Base-by-base conservation (phyloP, 2,797 vertebrate genomes). In the Coreius guichenoti region DNA sequence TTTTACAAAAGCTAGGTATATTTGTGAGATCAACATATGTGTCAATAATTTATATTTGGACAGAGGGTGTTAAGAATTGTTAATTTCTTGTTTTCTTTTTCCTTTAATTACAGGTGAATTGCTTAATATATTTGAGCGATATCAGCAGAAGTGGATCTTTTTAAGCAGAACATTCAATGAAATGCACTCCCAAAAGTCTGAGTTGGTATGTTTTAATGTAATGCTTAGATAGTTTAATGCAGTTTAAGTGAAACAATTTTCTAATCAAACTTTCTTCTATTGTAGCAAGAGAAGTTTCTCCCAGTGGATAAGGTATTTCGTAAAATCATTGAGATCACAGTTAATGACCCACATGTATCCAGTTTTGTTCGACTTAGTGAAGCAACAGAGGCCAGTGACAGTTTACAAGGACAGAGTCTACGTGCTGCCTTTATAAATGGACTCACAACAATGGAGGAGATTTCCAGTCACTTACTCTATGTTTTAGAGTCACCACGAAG, bases 131-230 rank as follows among this genome's bases (percentile, higher is more conserved):
- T 95, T 96, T 92, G 91, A 95, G 90, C 92, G 86, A 88, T 97
- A 95, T 91, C 97, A 97, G 89, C 89, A 95, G 77, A 93, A 91
- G 69, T 98, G 96, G 97, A 88, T 93, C 49, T 97, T 96, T 86
- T 89, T 98, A 85, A 95, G 92, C 69, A 96, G 94, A 84, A 91
- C 94, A 63, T 94, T 96, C 3, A 70, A 92, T 81, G 95, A 95
- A 82, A 92, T 93, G 3, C 43, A 29, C 63, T 82, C 91, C 73
- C 92, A 94, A 86, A 91, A 76, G 73, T 13, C 47, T 17, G 93
- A 95, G 51, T 85, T 96, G 96, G 97, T 98, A 93, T 84, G 95
- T 90, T 51, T 39, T 54, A 13, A 61, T 80, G 33, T 56, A 39
- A 75, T 75, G 14, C 8, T 51, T 75, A 9, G 12, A 49, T 26